These are phyloP conservation scores for Orthochromis malagaraziensis DNA, from an alignment of 2,113 vertebrate genomes.

Conservation along the genomic window DNA sequence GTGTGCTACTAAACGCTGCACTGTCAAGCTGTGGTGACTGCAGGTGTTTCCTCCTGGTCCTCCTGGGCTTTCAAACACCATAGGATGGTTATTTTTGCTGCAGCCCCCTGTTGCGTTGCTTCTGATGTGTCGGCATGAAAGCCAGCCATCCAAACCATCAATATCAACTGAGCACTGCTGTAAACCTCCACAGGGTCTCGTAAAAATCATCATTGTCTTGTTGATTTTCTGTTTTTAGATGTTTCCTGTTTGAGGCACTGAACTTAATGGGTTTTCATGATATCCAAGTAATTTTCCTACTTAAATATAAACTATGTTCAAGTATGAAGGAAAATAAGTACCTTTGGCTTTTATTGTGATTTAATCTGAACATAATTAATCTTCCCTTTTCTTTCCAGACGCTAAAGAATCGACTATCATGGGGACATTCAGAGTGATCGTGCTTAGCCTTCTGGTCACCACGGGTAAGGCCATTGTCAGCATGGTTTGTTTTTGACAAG, in stretches of 20 bases:
- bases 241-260: neutral
- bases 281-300: neutral
- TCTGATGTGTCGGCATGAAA: conserved; percentile 1
- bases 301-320: neutral
- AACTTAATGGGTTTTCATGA: neutral
- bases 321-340: neutral
- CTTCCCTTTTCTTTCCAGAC: neutral
- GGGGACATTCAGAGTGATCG: conserved; percentile 27
- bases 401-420: conserved; percentile 36
- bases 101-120: neutral
- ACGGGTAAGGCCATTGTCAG: conserved; percentile 42
- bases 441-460: conserved; percentile 53
- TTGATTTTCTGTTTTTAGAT: neutral
- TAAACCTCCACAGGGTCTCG: neutral
- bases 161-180: neutral
- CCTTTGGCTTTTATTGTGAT: neutral
- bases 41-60: neutral
- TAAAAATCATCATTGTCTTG: neutral
- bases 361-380: neutral
- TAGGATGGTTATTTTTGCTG: neutral
- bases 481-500: neutral
- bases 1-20: neutral
- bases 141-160: neutral
- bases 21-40: neutral
- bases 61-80: conserved; percentile 12